These are phyloP conservation scores for Brachyptera risi DNA, from an alignment of 2,888 invertebrate species.

Conservation along the genomic window DNA sequence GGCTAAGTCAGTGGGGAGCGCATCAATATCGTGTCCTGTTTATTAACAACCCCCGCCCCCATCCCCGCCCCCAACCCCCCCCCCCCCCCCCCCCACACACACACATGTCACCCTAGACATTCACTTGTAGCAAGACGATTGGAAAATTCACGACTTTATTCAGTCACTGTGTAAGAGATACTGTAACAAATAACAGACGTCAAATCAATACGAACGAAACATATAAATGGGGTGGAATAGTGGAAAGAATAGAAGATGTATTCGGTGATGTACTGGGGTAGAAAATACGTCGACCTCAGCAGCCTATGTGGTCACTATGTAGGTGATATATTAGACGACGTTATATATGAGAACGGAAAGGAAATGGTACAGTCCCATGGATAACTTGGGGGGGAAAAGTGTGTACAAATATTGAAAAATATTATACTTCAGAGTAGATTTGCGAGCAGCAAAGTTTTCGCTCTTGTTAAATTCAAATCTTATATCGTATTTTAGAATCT, in stretches of 20 bases:
- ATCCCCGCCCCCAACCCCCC: neutral
- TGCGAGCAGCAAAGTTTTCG: no score
- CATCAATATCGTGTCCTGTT: conserved; percentile 7
- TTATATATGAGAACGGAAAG: neutral
- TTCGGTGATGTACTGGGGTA: neutral
- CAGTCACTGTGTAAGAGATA: conserved; percentile 7
- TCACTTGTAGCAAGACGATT: neutral
- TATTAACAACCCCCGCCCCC: conserved; percentile 4
- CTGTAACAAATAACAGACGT: conserved; percentile 12
- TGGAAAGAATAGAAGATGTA: neutral
- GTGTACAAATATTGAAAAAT: conserved; percentile 4
- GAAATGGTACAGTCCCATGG: conserved; percentile 6
- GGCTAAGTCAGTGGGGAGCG: neutral
- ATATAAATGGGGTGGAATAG: conserved; percentile 18
- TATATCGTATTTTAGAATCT: neutral
- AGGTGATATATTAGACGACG: conserved; percentile 18
- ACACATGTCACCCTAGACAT: neutral
- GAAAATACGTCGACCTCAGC: conserved; percentile 14
- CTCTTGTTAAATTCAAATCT: no score
- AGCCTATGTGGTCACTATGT: neutral
- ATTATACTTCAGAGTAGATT: neutral
- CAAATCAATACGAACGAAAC: conserved; percentile 19
- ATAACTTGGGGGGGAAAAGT: conserved; percentile 8
- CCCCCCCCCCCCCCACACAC: neutral
- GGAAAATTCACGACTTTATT: conserved; percentile 9